Percentiles rank a stretch among this genome's conserved stretches.
Conservation (phyloP, 2,888 invertebrate genomes). For the Trachelus troglodyta region DNA sequence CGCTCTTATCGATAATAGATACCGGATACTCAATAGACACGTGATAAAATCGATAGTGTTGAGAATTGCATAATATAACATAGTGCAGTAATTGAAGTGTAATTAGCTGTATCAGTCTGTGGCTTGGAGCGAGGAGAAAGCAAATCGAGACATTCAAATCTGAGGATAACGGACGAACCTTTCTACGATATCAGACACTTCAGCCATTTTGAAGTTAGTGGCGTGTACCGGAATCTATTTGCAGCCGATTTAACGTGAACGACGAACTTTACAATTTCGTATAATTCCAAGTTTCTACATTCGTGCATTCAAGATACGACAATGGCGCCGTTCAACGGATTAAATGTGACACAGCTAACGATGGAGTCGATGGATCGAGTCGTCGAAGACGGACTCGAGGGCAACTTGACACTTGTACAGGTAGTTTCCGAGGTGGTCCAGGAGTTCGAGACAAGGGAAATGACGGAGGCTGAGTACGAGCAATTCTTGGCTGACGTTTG, state of each 20-base stretch:
- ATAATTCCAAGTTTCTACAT: not conserved
- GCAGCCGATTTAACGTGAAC: not conserved
- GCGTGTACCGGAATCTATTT: not conserved
- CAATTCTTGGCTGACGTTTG: constrained; percentile 73
- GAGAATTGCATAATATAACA: not conserved
- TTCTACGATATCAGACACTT: not conserved
- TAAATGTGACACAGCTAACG: constrained; percentile 13
- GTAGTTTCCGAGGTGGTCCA: constrained; percentile 23
- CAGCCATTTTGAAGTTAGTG: not conserved
- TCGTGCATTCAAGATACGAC: not conserved
- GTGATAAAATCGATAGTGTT: not conserved
- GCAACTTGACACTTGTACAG: constrained; percentile 18
- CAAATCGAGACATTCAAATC: not conserved
- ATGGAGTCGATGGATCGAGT: constrained; percentile 15
- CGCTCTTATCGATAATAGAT: not conserved
- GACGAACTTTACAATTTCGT: not conserved
- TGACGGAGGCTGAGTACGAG: constrained; percentile 68
- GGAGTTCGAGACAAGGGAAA: constrained; percentile 20
- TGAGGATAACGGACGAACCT: not conserved
- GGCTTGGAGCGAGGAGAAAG: not conserved
- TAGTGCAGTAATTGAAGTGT: not conserved
- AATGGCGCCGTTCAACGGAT: constrained; percentile 2
- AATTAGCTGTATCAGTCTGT: not conserved
- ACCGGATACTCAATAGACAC: not conserved
- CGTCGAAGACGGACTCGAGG: constrained; percentile 13